Base-by-base conservation (phyloP, 30 jellyfish, hydroid and myxozoan genomes). In the Turritopsis rubra region DNA sequence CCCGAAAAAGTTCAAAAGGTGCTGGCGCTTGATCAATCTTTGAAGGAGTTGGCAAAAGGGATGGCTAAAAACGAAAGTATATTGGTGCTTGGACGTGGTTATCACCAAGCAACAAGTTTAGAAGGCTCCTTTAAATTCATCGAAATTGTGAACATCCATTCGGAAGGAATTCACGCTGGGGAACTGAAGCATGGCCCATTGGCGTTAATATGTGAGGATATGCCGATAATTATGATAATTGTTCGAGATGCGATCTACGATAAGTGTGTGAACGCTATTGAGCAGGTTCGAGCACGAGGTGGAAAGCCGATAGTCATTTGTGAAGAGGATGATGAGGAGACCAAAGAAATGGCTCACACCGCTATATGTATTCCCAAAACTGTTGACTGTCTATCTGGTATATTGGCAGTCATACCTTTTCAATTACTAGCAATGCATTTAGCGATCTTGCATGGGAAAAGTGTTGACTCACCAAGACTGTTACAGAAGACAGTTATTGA, bases 181-280 rank as follows among this genome's bases (percentile, higher is more conserved):
- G 98, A 92, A 83, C 90, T 92, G 68, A 92, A 92, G 60, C 98
- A 92, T 71, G 98, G 98, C 24, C 95, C 98, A 73, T 68, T 92
- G 53, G 98, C 98, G 16, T 75, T 92, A 81, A 85, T 92, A 29
- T 95, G 86, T 52, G 85, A 92, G 72, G 94, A 92, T 1, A 88
- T 92, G 95, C 97, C 97, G 1, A 76, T 91, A 21, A 80, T 91
- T 29, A 87, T 92, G 96, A 81, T 92, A 80, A 81, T 92, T 25
- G 75, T 89, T n/a, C 81, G 80, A 28, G 98, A 87, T 75, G 84
- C 87, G 9, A 85, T 89, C 1, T 92, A 85, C 65, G 90, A 92
- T 71, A 72, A 72, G 24, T 72, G 80, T 72, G 18, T 21, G 19
- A 72, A 72, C 28, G 80, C 80, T n/a, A 72, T 72, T 18, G 30